Conservation (phyloP, 2,113 vertebrate species). For the Marmota flaviventris region DNA sequence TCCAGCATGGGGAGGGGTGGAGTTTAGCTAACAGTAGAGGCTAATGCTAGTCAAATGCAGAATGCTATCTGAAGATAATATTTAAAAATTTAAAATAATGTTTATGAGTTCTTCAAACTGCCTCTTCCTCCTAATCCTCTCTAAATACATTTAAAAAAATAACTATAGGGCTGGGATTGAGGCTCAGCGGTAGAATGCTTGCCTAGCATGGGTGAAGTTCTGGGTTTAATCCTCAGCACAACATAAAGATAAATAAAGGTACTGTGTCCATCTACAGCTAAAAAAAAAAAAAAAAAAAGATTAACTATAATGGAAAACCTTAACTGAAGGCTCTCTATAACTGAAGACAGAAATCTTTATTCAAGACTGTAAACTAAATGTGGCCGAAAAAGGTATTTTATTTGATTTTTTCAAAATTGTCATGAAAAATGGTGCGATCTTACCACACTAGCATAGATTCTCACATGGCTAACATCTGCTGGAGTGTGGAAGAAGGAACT, state of each 20-base stretch:
- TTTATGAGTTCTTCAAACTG: conserved; percentile 25
- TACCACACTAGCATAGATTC: not conserved
- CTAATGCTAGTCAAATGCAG: conserved; percentile 8
- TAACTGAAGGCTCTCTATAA: not conserved
- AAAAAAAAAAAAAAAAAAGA: not conserved
- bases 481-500: not conserved
- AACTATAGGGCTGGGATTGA: not conserved
- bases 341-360: conserved; percentile 26
- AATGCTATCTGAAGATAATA: conserved; percentile 27
- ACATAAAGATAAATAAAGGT: too few relatives aligned
- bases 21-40: not conserved
- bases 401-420: conserved; percentile 46
- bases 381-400: not conserved
- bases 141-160: not conserved
- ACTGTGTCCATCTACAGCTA: too few relatives aligned
- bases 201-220: too few relatives aligned
- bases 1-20: too few relatives aligned
- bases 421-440: not conserved
- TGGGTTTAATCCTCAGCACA: too few relatives aligned
- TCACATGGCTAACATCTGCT: not conserved
- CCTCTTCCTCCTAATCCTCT: not conserved
- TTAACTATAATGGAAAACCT: not conserved
- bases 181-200: too few relatives aligned
- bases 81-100: not conserved
- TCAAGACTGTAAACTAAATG: conserved; percentile 25